Evolutionary conservation across 2,888 invertebrate genomes (phyloP).

Genomic region (Gerris lacustris): DNA sequence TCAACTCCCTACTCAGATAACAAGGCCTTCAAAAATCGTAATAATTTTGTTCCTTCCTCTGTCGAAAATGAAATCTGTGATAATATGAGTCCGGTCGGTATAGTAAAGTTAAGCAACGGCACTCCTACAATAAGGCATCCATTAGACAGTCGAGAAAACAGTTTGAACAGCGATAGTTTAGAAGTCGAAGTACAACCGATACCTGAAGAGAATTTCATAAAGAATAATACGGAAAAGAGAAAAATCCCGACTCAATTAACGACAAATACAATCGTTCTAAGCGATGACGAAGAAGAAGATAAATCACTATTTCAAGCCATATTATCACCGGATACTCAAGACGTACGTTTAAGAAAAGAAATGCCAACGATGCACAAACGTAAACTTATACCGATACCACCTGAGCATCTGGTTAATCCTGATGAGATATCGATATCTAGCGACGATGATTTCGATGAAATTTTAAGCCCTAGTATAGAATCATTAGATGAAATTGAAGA

Average conservation of each 20-base stretch:
- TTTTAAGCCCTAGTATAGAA: slow-evolving; percentile 37
- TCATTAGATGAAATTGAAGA: slow-evolving; percentile 41
- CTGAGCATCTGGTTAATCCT: slow-evolving; percentile 22
- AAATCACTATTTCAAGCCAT: slow-evolving; percentile 42
- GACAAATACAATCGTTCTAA: background rate
- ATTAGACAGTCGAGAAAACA: slow-evolving; percentile 21
- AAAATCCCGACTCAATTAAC: slow-evolving; percentile 25
- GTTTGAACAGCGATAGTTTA: slow-evolving; percentile 26
- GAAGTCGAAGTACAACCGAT: slow-evolving; percentile 25
- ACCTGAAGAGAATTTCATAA: no score
- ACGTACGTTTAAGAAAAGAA: slow-evolving; percentile 40
- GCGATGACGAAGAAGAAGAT: slow-evolving; percentile 40
- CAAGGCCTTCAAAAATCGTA: no score
- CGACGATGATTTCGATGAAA: slow-evolving; percentile 41
- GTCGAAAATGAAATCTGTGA: slow-evolving; percentile 3
- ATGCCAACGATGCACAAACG: slow-evolving; percentile 37
- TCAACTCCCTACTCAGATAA: no score
- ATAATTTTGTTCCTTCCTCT: background rate
- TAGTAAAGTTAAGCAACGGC: slow-evolving; percentile 14
- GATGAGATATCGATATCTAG: slow-evolving; percentile 31
- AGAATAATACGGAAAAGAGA: slow-evolving; percentile 9
- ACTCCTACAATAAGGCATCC: slow-evolving; percentile 23
- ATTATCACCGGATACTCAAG: slow-evolving; percentile 41
- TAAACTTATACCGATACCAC: slow-evolving; percentile 23
- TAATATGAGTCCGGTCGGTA: slow-evolving; percentile 5